Conservation (phyloP, 2,888 invertebrate genomes). For the Synergus gifuensis region DNA sequence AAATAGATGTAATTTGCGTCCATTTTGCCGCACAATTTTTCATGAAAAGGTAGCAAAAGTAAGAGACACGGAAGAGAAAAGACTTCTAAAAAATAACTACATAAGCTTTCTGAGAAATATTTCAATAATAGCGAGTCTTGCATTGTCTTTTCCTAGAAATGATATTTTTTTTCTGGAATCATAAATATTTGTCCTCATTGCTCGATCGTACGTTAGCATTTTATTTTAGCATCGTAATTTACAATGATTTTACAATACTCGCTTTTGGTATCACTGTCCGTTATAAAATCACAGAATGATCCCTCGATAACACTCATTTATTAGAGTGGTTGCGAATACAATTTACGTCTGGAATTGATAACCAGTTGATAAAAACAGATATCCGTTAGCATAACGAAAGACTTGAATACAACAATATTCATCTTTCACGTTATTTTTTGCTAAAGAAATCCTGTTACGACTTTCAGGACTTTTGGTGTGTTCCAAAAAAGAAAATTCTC, state of each 20-base stretch:
- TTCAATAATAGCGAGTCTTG: background rate
- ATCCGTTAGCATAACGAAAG: background rate
- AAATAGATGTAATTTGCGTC: too few species aligned
- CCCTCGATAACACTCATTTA: slow-evolving; percentile 1
- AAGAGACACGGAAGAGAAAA: background rate
- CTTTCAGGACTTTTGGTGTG: background rate
- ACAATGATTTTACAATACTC: background rate
- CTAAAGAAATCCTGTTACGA: background rate
- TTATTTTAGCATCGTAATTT: background rate
- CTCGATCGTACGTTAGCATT: background rate
- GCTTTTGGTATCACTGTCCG: slow-evolving; percentile 7
- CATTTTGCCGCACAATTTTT: too few species aligned
- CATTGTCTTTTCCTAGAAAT: background rate
- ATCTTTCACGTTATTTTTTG: background rate
- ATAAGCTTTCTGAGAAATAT: background rate
- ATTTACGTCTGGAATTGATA: slow-evolving; percentile 6
- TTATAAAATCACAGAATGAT: background rate
- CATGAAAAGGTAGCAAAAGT: too few species aligned
- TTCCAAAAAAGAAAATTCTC: too few species aligned
- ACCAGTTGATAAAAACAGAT: background rate
- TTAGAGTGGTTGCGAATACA: background rate
- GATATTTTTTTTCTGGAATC: background rate
- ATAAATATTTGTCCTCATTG: background rate
- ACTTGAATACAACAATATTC: background rate
- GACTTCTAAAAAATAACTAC: background rate